A percentile compares a stretch with the other conserved stretches of the same genome.
These are phyloP conservation scores for Eciton burchellii DNA, from an alignment of 1,140 invertebrate genomes.

Conservation along the genomic window DNA sequence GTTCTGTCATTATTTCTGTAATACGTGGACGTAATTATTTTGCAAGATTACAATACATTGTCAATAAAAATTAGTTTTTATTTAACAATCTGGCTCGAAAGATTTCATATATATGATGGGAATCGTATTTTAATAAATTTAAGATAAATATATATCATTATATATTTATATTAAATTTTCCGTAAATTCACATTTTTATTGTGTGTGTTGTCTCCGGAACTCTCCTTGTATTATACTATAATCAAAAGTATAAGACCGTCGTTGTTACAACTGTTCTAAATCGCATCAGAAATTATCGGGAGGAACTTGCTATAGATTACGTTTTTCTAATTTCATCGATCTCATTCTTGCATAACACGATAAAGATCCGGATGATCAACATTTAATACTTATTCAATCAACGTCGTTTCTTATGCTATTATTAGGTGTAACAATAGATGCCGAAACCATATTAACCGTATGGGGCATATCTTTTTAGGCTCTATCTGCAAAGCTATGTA, in stretches of 20 bases:
- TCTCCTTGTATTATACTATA: background rate
- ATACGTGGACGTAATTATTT: background rate
- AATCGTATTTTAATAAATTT: background rate
- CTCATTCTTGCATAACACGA: constrained; percentile 49
- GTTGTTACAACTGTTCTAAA: constrained; percentile 29
- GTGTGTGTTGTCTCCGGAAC: background rate
- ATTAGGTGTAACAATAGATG: constrained; percentile 66
- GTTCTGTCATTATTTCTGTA: constrained; percentile 10
- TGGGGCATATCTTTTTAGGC: constrained; percentile 29
- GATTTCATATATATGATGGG: background rate
- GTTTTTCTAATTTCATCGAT: constrained; percentile 19
- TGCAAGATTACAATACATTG: background rate
- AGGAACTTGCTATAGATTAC: constrained; percentile 6
- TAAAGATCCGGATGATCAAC: constrained; percentile 69
- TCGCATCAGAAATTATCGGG: constrained; percentile 22
- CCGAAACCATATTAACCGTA: constrained; percentile 40
- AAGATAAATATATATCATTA: background rate
- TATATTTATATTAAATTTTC: background rate
- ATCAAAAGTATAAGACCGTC: background rate
- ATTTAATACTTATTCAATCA: constrained; percentile 72
- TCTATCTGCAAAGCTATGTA: constrained; percentile 54
- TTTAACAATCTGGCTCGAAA: background rate
- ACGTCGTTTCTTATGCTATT: constrained; percentile 61
- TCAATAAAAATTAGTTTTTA: background rate
- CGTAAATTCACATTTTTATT: background rate